Evolutionary conservation across 1,140 invertebrate species (phyloP), one percentile per base, ranked within the genome.

Genomic region (Chlorops oryzae): DNA sequence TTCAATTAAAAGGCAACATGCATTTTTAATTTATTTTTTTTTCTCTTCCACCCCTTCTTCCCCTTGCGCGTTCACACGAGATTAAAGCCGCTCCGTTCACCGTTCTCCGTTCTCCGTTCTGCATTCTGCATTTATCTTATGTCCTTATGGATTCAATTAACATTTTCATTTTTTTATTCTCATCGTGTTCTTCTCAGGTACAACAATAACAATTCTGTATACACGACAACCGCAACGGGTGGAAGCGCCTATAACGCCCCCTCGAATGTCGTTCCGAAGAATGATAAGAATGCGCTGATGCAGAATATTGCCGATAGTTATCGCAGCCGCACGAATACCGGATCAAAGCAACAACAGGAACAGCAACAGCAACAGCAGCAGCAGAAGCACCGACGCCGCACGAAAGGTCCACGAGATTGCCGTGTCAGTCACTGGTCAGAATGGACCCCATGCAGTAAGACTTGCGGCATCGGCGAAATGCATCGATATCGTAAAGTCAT

Each of bases 381-480:
- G 81, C 43, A 75, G 9, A 52, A 45, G 45, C 51, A 50, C 50
- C 35, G 23, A 37, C 67, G 74, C 78, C 81, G 43, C 75, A 83
- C 59, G 18, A 62, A 65, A 41, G 28, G 63, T 13, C 63, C 60
- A 27, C 66, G 66, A 43, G 86, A 92, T 65, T 93, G 91, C 70
- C 81, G 84, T 55, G 87, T 93, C n/a, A 80, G 85, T 41, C 85
- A 88, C 51, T 94, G 90, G 91, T 83, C 85, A 3, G 80, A 83
- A 50, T 94, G 90, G 90, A 85, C 86, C 55, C 73, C 80, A 13
- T 94, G 90, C 74, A 88, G 85, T 69, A 85, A 86, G 60, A 83
- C 85, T 28, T 92, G 90, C 67, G 89, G 89, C 37, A 88, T 92
- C 28, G 91, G 90, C 13, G 88, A 92, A 69, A 88, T 87, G 72